Conservation (phyloP, 2,113 vertebrate genomes). For the Pterocles gutturalis region DNA sequence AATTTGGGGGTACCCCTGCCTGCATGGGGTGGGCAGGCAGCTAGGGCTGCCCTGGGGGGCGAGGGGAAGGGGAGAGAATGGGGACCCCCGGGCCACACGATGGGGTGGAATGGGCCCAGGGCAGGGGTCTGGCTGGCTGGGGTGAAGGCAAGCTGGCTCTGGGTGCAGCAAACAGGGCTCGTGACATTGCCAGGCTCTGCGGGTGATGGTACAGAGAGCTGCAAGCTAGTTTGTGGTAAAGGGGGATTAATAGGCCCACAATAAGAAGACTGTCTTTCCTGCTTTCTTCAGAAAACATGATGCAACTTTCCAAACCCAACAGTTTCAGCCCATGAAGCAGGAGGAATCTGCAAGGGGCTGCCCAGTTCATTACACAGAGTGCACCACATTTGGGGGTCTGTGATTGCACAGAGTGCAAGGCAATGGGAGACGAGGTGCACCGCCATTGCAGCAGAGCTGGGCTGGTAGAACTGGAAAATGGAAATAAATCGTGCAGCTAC, state of each 20-base stretch:
- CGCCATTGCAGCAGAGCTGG: not conserved
- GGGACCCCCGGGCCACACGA: not conserved
- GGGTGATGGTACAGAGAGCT: not conserved
- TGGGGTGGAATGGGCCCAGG: fast-evolving
- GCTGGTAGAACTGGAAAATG: not conserved
- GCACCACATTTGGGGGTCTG: fast-evolving
- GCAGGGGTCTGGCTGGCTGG: not conserved
- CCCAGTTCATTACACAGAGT: not conserved
- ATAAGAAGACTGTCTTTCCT: not conserved
- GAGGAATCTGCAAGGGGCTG: not conserved
- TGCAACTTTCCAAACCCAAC: not conserved
- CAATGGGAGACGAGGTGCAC: not conserved
- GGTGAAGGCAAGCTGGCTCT: no score
- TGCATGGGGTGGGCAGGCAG: not conserved
- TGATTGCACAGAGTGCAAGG: fast-evolving
- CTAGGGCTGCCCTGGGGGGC: not conserved
- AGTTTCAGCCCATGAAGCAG: not conserved
- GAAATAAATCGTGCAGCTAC: not conserved
- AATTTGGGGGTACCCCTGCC: not conserved
- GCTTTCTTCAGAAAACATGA: fast-evolving
- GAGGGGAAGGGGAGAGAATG: not conserved
- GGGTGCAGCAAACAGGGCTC: not conserved
- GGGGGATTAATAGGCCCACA: not conserved
- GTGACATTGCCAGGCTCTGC: not conserved
- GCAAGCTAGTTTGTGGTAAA: not conserved